A percentile compares a stretch with the other conserved stretches of the same genome.
phyloP scores from a whole-genome alignment of 2,113 vertebrate genomes.

The Paramisgurnus dabryanus region DNA sequence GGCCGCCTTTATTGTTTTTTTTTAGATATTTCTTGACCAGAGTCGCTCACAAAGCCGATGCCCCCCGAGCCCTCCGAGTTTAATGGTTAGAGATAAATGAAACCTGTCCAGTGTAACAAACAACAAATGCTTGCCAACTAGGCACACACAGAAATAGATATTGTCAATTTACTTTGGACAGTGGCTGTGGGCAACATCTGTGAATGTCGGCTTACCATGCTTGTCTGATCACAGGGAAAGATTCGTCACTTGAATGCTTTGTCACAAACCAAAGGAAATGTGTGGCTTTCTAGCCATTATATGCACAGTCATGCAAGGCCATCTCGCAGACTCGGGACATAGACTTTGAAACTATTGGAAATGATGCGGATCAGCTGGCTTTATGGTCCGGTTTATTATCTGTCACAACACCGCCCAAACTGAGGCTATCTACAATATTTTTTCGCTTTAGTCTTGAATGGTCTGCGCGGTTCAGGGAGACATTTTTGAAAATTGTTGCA shows the following conservation, averaged over 20 bases:
- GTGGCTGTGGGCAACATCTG: slow-evolving; percentile 1
- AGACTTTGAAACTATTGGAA: slow-evolving; percentile 16
- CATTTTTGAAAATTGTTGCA: not conserved
- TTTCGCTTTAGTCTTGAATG: not conserved
- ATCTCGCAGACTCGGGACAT: slow-evolving; percentile 26
- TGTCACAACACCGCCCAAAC: not conserved
- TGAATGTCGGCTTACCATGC: slow-evolving; percentile 5
- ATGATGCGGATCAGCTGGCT: slow-evolving; percentile 37
- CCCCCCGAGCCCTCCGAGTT: not conserved
- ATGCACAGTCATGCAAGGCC: slow-evolving; percentile 41
- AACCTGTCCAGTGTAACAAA: slow-evolving; percentile 27
- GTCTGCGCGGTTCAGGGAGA: not conserved
- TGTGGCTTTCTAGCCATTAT: slow-evolving; percentile 42
- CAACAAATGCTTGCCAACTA: slow-evolving; percentile 25
- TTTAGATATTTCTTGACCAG: not conserved
- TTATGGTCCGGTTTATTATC: slow-evolving; percentile 31
- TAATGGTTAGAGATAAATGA: slow-evolving; percentile 37
- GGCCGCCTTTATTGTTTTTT: not conserved
- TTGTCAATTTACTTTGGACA: slow-evolving; percentile 25
- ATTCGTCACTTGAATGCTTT: slow-evolving; percentile 32
- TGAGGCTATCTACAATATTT: not conserved
- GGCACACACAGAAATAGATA: slow-evolving; percentile 12
- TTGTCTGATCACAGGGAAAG: slow-evolving; percentile 27
- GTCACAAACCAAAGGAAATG: slow-evolving; percentile 27
- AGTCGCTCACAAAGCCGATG: not conserved